Evolutionary conservation across 2,797 vertebrate species (phyloP), one percentile per base, ranked within the genome.

Genomic region (Poecilia gillii): DNA sequence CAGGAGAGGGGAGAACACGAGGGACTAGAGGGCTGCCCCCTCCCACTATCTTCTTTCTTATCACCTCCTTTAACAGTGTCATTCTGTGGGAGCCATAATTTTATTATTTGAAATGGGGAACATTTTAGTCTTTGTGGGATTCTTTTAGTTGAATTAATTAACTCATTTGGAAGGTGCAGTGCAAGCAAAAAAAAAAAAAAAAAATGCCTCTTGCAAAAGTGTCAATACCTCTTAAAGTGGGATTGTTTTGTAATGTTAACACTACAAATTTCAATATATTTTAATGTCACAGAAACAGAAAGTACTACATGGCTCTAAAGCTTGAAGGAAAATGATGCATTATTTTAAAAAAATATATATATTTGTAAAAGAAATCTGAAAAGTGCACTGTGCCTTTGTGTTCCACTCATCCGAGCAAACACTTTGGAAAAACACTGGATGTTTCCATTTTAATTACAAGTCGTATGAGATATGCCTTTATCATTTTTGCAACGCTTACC

Each of bases 1-100:
- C 62, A 36, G 39, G 62, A 53, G 62, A 3, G 72, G 75, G 80
- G 84, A 85, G 76, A 87, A 89, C 81, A 86, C 84, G 88, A 89
- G 89, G 75, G 16, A 87, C 91, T 89, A 87, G 83, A 90, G 89
- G 91, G 92, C 80, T 88, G 53, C 28, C 59, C 74, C 16, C n/a
- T 64, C 45, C 14, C 62, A 36, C 46, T 31, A 43, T 81, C 79
- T 85, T 66, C 79, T 87, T 83, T 86, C 77, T 85, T 84, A 80
- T 82, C 79, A 78, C 33, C 46, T 88, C 46, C 72, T 85, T 45
- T 88, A 91, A 75, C 88, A 89, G 78, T 75, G 82, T 81, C 74
- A 84, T 87, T 92, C 80, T 91, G 74, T 79, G 31, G 73, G 82
- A 87, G 85, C 85, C 84, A 36, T 20, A 66, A 70, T 83, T 82